Evolutionary conservation across 2,797 vertebrate species (phyloP).

Genomic region (Alcedo atthis): DNA sequence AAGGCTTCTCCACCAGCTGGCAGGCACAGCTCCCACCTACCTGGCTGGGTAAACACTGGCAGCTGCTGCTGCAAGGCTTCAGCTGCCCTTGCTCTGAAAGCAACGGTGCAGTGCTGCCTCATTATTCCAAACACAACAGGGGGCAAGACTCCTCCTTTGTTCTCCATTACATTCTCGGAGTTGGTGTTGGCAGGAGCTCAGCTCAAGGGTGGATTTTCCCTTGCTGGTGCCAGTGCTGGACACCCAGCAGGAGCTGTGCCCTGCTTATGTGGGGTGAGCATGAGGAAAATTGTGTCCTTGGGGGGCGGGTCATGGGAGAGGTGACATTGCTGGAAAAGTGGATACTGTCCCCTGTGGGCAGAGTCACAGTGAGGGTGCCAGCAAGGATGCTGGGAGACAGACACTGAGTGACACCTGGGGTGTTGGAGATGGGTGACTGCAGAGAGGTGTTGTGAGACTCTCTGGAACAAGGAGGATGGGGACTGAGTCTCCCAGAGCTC

Average conservation of each 20-base stretch:
- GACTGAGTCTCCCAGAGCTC: background rate
- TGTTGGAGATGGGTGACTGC: background rate
- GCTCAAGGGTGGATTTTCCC: background rate
- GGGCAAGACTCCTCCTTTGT: background rate
- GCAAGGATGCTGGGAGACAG: background rate
- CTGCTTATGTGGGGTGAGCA: background rate
- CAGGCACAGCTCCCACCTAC: background rate
- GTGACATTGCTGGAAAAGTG: background rate
- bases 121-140: rapidly evolving
- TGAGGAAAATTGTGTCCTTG: rapidly evolving
- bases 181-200: background rate
- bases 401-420: background rate
- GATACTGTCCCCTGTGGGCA: background rate
- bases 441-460: background rate
- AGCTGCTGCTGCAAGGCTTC: conserved; percentile 3
- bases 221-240: background rate
- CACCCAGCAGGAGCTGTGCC: background rate
- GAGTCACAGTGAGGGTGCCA: background rate
- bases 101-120: background rate
- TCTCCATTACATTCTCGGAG: rapidly evolving
- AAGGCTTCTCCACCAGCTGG: background rate
- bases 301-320: background rate
- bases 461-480: background rate
- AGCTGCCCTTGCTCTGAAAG: background rate
- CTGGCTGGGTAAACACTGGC: background rate